Conservation (phyloP, 1,140 invertebrate species). For the Frieseomelitta varia region DNA sequence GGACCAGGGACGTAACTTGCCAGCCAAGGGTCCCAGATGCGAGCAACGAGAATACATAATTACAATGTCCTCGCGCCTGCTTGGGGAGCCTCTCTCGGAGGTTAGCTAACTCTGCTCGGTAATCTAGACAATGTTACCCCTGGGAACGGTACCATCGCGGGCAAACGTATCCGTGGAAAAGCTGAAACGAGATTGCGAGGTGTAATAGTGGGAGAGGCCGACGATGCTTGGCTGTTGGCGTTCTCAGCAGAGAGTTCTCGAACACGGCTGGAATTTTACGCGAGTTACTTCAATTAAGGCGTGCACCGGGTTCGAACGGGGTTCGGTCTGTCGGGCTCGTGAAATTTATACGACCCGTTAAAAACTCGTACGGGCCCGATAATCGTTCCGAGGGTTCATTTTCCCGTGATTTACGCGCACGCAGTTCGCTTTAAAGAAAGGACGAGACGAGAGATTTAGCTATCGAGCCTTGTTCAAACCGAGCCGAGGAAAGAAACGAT, state of each 20-base stretch:
- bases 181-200: constrained; percentile 55
- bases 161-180: constrained; percentile 63
- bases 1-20: constrained; percentile 36
- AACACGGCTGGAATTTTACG: constrained; percentile 20
- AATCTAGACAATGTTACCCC: constrained; percentile 69
- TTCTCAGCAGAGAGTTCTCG: neutral
- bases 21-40: constrained; percentile 62
- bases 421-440: neutral
- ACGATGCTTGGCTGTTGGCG: neutral
- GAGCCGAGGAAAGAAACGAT: neutral
- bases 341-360: constrained; percentile 40
- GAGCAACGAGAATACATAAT: constrained; percentile 72
- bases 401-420: neutral
- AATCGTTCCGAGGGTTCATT: constrained; percentile 1
- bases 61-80: constrained; percentile 68
- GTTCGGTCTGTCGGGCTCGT: neutral
- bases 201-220: constrained; percentile 8
- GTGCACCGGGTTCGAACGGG: neutral
- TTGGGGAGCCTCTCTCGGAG: constrained; percentile 61
- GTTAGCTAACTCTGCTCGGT: constrained; percentile 67
- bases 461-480: neutral
- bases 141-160: constrained; percentile 45
- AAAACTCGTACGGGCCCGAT: constrained; percentile 16
- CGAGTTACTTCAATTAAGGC: constrained; percentile 19
- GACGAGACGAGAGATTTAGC: neutral